Evolutionary conservation across 2,113 vertebrate genomes (phyloP).

Genomic region (Tyrannus savana): DNA sequence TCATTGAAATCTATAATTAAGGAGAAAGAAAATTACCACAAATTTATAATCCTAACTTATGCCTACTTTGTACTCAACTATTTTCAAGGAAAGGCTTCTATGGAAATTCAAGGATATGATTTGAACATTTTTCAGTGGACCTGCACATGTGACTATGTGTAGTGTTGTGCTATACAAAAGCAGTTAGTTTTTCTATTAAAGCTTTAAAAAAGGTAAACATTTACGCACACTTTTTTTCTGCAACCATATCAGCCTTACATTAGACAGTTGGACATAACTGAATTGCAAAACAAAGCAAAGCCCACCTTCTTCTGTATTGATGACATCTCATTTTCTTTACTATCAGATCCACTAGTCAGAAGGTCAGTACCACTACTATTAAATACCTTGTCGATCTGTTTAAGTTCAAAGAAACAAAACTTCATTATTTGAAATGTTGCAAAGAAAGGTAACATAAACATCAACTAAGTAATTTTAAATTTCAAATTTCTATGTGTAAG

Average conservation of each 20-base stretch:
- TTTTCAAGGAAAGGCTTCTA: neutral
- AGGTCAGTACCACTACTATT: slow-evolving; percentile 75
- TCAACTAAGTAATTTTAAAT: neutral
- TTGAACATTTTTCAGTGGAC: neutral
- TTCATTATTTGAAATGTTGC: neutral
- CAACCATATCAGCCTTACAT: neutral
- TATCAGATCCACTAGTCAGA: slow-evolving; percentile 78
- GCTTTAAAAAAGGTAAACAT: neutral
- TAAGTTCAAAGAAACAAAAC: slow-evolving; percentile 14
- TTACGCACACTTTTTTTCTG: neutral
- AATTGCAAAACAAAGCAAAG: neutral
- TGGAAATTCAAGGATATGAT: neutral
- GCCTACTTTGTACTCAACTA: neutral
- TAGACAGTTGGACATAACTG: neutral
- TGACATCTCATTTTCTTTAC: slow-evolving; percentile 84
- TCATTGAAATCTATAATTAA: neutral
- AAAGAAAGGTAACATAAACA: neutral
- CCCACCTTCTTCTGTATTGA: slow-evolving; percentile 84
- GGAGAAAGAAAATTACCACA: neutral
- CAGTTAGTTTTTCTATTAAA: neutral
- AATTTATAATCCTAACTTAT: neutral
- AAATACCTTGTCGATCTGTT: slow-evolving; percentile 91
- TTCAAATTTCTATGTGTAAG: neutral
- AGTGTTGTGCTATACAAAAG: neutral
- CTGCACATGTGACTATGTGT: neutral